Evolutionary conservation across 64 coral and sea anemone genomes (phyloP), one percentile per base, ranked within the genome.

Genomic region (Hydrozoanthus tunicans): DNA sequence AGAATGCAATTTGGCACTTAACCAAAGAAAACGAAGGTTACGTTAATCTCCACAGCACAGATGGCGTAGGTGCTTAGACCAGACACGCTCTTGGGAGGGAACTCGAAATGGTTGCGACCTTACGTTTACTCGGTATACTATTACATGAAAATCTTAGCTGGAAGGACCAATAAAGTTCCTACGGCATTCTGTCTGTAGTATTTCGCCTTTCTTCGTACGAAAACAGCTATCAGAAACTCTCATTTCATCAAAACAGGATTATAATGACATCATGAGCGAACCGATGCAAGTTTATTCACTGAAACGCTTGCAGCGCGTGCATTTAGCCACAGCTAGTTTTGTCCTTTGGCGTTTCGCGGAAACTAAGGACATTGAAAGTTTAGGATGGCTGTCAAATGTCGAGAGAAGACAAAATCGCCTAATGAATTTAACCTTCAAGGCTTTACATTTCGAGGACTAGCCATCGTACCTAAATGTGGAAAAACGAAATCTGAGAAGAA

Each of bases 271-370:
- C 7, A 62, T 85, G 17, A 66, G 59, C 20, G 24, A 85, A 24
- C 62, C 62, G 14, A 85, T 85, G 25, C 81, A 62, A 15, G 81
- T 23, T 23, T 85, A 85, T 68, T 23, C 66, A 5, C 12, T 67
- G 32, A 85, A 67, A 62, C 81, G 81, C 62, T 61, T 67, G 52
- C 81, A 85, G 14, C 62, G 81, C 25, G 81, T 85, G 6, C 27
- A 85, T 10, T 53, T 85, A 51, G 63, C 81, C 0, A 32, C 58
- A 15, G 81, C 81, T n/a, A 32, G 81, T 66, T 85, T 85, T 32
- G 81, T 85, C 24, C 23, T 85, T 57, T 9, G 56, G 3, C 51
- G 15, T 12, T 79, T 15, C 9, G 15, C 77, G 23, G 4, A 59
- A 5, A 79, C n/a, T 7, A 14, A 4, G 4, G 14, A 79, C 23